Evolutionary conservation across 35 echinoderm and acorn worm genomes (phyloP), one percentile per base, ranked within the genome.

Genomic region (Antedon bifida): DNA sequence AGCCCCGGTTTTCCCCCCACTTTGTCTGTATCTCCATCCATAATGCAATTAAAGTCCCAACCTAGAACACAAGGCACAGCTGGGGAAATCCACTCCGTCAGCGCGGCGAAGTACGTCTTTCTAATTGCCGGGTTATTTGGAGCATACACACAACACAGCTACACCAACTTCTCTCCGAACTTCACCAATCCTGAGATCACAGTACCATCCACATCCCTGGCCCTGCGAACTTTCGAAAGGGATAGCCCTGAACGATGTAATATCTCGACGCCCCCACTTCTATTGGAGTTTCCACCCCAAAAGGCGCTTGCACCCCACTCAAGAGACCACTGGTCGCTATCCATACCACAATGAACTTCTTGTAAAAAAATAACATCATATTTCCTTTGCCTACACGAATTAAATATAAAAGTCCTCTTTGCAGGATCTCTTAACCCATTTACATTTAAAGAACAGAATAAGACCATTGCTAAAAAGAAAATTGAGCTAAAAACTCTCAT

Each of bases 291-390:
- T 21, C 7, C 19, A 64, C 51, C 5, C 51, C 51, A 64, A 7
- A 16, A 23, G 7, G 51, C 51, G 0, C 21, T 32, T 10, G 45
- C 85, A 34, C n/a, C 77, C 85, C 85, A 86, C 14, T 32, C 19
- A 0, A 10, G 30, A 32, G 32, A 78, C 32, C 77, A 77, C 85
- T 75, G 1, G 5, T 28, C 28, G 7, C 36, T 30, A 55, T 81
- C 29, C 32, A 19, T 0, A 13, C 23, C 56, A 44, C 79, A n/a
- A 81, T 81, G 45, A 9, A 74, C 74, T 82, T 87, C 85, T 39
- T 87, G 85, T n/a, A 87, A 30, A 33, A 81, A 81, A 5, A 87
- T 10, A 9, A 87, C 32, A 76, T 87, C 56, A 81, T 75, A 80
- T 23, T 74, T 17, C 4, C 36, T 32, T 0, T 75, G 1, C 33